Conservation (phyloP, 2,888 invertebrate species). For the Dilophus febrilis region DNA sequence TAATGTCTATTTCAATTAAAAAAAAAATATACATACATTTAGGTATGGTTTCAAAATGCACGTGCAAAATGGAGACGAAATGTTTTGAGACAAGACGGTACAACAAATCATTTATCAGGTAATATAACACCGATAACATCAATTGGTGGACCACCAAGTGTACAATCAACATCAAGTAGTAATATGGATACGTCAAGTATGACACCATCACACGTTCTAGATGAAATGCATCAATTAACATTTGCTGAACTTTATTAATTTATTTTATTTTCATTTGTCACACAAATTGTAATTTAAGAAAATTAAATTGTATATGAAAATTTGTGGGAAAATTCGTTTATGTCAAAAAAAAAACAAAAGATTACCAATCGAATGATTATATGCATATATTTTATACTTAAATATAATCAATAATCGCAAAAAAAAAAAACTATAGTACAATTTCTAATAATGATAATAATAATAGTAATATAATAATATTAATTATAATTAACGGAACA, state of each 20-base stretch:
- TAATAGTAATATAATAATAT: too few species aligned
- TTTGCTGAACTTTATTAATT: conserved; percentile 14
- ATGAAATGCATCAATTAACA: conserved; percentile 15
- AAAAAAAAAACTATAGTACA: not conserved
- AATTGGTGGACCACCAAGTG: conserved; percentile 10
- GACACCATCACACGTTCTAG: conserved; percentile 13
- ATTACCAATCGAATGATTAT: not conserved
- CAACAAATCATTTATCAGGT: not conserved
- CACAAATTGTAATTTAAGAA: too few species aligned
- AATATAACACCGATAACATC: conserved; percentile 1
- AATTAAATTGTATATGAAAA: too few species aligned
- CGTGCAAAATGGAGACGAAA: conserved; percentile 89
- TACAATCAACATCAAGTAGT: conserved; percentile 11
- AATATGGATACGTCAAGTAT: conserved; percentile 9
- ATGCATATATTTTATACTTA: not conserved
- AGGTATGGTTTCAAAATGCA: conserved; percentile 98
- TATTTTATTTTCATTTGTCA: too few species aligned
- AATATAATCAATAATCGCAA: not conserved
- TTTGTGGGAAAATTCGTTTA: not conserved
- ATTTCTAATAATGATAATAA: not conserved
- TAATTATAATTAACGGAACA: too few species aligned
- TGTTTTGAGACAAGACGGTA: conserved; percentile 54
- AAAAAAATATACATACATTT: too few species aligned
- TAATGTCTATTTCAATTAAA: not conserved
- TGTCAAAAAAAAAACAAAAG: not conserved